Percentiles rank a stretch among this genome's conserved stretches.
These are phyloP conservation scores for Sebastes ruberrimus DNA, from an alignment of 2,797 vertebrate species.

Conservation along the genomic window DNA sequence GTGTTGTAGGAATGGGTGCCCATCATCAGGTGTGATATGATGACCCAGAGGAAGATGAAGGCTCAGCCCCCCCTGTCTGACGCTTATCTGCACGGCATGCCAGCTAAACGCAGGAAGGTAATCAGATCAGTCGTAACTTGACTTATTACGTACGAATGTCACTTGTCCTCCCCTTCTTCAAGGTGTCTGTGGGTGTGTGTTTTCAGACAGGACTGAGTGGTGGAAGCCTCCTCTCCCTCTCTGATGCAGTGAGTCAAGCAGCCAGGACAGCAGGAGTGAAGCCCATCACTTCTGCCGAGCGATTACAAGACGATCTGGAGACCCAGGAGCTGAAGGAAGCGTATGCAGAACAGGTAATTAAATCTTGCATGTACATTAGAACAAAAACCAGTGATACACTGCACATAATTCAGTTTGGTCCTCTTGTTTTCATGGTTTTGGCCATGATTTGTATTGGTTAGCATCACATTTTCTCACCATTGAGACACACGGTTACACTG, in stretches of 20 bases:
- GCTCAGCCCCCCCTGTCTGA: conserved; percentile 92
- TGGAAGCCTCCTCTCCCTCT: conserved; percentile 88
- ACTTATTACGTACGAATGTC: not conserved
- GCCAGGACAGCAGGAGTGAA: conserved; percentile 87
- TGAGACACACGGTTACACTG: not conserved
- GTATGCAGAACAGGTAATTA: conserved; percentile 82
- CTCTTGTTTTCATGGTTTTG: not conserved
- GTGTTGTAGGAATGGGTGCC: conserved; percentile 90
- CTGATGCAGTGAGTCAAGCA: conserved; percentile 90
- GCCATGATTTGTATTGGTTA: not conserved
- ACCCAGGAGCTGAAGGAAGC: conserved; percentile 87
- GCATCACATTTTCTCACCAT: not conserved
- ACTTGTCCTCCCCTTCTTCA: not conserved
- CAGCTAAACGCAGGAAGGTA: conserved; percentile 94
- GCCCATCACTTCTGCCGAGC: conserved; percentile 86
- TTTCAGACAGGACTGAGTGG: conserved; percentile 88
- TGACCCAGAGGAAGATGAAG: conserved; percentile 92
- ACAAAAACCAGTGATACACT: not conserved
- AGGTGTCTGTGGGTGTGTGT: not conserved
- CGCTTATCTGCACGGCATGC: conserved; percentile 93
- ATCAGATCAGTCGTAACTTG: not conserved
- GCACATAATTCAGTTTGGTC: not conserved
- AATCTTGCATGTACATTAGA: not conserved
- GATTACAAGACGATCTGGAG: conserved; percentile 88
- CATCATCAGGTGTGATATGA: conserved; percentile 92